Conservation (phyloP, 2,797 vertebrate species). For the Premnoplex brunnescens region DNA sequence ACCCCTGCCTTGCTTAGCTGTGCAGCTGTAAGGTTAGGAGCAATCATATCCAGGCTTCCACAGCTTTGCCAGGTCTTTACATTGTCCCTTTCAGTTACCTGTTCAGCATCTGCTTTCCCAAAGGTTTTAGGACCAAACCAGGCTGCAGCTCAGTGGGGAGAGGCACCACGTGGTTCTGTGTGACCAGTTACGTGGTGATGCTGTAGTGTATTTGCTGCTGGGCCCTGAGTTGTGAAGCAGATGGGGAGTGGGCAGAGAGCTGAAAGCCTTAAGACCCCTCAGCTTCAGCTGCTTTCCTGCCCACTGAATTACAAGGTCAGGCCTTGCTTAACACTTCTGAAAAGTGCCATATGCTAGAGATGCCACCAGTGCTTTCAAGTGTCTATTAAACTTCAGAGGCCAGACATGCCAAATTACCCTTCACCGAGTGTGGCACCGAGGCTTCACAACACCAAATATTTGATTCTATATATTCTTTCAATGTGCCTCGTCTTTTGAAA, state of each 20-base stretch:
- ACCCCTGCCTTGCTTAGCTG: neutral
- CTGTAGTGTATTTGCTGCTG: neutral
- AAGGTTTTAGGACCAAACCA: neutral
- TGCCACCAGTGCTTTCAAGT: neutral
- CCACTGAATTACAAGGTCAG: conserved; percentile 16
- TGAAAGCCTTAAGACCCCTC: conserved; percentile 31
- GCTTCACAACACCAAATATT: neutral
- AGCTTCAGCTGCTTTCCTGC: conserved; percentile 36
- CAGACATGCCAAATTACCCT: neutral
- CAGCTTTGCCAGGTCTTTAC: neutral
- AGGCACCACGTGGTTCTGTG: neutral
- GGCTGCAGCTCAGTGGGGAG: neutral
- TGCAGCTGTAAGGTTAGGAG: neutral
- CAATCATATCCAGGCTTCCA: neutral
- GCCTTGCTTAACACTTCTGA: conserved; percentile 4
- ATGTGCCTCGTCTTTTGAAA: neutral
- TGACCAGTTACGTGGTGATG: neutral
- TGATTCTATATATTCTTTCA: neutral
- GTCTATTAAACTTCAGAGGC: neutral
- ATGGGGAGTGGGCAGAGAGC: conserved; percentile 40
- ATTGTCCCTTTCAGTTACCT: neutral
- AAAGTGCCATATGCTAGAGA: conserved; percentile 30
- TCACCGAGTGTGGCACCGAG: neutral
- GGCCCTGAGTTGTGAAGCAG: conserved; percentile 20
- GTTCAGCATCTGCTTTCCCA: neutral